phyloP scores from a whole-genome alignment of 2,888 invertebrate species.

The Chymomyza procnemis region DNA sequence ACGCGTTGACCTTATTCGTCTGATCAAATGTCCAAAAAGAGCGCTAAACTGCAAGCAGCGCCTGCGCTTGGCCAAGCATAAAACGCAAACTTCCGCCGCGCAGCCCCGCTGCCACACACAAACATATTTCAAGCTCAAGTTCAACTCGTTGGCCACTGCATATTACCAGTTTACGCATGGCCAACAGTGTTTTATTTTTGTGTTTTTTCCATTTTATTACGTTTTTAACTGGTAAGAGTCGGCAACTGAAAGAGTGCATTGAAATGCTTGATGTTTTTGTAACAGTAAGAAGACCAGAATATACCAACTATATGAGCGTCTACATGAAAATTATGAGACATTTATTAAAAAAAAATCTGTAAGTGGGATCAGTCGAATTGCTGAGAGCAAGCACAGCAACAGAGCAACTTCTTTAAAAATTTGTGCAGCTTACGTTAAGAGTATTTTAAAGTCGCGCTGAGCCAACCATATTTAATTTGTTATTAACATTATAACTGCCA shows the following conservation, averaged over 20 bases:
- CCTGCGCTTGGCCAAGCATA: background rate
- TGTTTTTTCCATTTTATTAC: no score
- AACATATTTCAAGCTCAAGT: slow-evolving; percentile 67
- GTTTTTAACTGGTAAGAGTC: no score
- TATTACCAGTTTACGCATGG: slow-evolving; percentile 54
- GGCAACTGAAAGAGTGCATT: no score
- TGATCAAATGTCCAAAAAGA: background rate
- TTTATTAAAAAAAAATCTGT: no score
- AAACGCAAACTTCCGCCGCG: background rate
- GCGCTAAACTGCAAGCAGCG: background rate
- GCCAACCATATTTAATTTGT: slow-evolving; percentile 33
- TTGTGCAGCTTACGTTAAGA: no score
- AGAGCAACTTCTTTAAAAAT: no score
- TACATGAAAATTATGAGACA: no score
- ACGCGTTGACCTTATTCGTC: background rate
- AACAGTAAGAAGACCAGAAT: no score
- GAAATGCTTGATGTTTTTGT: no score
- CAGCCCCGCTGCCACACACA: slow-evolving; percentile 12
- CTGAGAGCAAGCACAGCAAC: no score
- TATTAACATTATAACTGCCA: slow-evolving; percentile 64
- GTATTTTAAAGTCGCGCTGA: background rate
- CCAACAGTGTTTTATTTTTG: slow-evolving; percentile 21
- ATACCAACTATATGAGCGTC: no score
- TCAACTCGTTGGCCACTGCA: slow-evolving; percentile 50
- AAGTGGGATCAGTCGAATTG: no score